A percentile compares a stretch with the other conserved stretches of the same genome.
Evolutionary conservation across 2,888 invertebrate genomes (phyloP).

Genomic region (Drosophila lutescens): DNA sequence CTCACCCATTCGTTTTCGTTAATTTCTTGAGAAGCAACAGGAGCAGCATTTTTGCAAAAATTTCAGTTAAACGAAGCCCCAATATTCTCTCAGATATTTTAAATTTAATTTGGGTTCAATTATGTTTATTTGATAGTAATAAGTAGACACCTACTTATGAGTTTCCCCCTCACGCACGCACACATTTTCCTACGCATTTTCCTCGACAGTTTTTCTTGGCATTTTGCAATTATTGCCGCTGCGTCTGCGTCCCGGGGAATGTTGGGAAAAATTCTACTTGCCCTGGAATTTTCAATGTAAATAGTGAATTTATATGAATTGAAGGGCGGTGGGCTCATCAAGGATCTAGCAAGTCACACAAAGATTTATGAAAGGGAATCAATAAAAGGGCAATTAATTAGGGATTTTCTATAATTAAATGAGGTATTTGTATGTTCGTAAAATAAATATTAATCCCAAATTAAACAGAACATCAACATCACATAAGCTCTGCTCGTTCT

Average conservation of each 20-base stretch:
- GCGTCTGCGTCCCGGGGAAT: constrained; percentile 22
- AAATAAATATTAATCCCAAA: background rate
- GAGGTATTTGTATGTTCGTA: background rate
- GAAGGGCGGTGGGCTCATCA: background rate
- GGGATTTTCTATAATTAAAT: background rate
- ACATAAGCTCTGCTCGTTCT: no score
- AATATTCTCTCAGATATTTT: constrained; percentile 20
- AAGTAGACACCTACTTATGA: constrained; percentile 3
- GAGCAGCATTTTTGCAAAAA: constrained; percentile 14
- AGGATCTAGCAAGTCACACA: background rate
- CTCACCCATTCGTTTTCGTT: background rate
- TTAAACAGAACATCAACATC: no score
- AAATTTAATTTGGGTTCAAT: constrained; percentile 25
- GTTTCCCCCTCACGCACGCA: background rate
- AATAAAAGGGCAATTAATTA: background rate
- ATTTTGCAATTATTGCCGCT: constrained; percentile 59
- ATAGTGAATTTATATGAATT: constrained; percentile 23
- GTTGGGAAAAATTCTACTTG: constrained; percentile 32
- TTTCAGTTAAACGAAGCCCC: background rate
- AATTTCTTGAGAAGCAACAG: constrained; percentile 19
- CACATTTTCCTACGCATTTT: constrained; percentile 22
- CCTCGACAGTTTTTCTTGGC: constrained; percentile 25
- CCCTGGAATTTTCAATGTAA: constrained; percentile 45
- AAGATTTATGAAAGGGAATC: background rate
- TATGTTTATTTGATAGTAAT: constrained; percentile 9